Percentiles rank a stretch among this genome's conserved stretches.
These are phyloP conservation scores for Tenthredo amoena DNA, from an alignment of 2,888 invertebrate species.

Conservation along the genomic window DNA sequence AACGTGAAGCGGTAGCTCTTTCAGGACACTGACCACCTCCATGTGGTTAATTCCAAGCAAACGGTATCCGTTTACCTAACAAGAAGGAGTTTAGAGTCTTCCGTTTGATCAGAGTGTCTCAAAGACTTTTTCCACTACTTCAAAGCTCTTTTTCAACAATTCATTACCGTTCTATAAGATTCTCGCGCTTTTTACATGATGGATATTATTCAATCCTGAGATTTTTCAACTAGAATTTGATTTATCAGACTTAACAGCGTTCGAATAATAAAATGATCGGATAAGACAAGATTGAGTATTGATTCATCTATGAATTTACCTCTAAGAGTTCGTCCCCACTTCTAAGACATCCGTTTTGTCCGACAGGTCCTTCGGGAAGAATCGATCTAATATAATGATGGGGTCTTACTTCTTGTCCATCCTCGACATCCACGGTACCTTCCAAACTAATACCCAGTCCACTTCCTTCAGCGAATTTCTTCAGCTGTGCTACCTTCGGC, in stretches of 20 bases:
- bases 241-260: no score
- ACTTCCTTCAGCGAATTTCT: conserved; percentile 92
- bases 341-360: conserved; percentile 91
- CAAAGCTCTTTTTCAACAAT: background rate
- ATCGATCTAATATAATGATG: conserved; percentile 99
- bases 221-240: no score
- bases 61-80: conserved; percentile 94
- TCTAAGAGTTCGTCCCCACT: conserved; percentile 97
- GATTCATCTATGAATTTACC: conserved; percentile 75
- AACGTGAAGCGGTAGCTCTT: conserved; percentile 94
- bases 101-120: background rate
- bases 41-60: conserved; percentile 96
- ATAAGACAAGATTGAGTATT: background rate
- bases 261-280: background rate
- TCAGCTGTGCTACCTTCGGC: conserved; percentile 91
- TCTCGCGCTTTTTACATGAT: no score
- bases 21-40: conserved; percentile 97
- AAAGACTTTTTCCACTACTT: background rate
- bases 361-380: conserved; percentile 98
- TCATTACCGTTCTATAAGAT: no score
- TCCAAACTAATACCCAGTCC: conserved; percentile 98
- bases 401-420: conserved; percentile 97
- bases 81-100: conserved; percentile 36
- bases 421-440: conserved; percentile 99
- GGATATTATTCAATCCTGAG: no score